phyloP scores from a whole-genome alignment of 2,888 invertebrate species.

The Agrotis segetum region DNA sequence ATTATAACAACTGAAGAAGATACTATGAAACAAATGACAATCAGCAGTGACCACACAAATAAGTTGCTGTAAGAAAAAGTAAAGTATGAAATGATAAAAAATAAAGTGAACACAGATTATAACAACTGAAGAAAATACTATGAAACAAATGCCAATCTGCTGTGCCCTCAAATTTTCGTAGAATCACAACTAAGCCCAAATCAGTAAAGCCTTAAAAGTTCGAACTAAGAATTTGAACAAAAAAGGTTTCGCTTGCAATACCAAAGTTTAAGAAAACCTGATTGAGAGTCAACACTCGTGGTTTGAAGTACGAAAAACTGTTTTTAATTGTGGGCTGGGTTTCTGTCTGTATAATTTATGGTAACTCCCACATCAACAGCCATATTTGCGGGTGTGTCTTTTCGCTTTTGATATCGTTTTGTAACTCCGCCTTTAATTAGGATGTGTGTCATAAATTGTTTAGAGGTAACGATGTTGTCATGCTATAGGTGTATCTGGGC shows the following conservation, averaged over 20 bases:
- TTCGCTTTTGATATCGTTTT: conserved; percentile 32
- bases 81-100: not conserved
- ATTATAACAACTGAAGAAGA: not conserved
- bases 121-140: not conserved
- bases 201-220: conserved; percentile 22
- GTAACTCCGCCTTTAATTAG: conserved; percentile 48
- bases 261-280: conserved; percentile 56
- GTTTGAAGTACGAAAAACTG: conserved; percentile 36
- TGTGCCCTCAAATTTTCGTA: not conserved
- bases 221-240: conserved; percentile 49
- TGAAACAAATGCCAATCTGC: not conserved
- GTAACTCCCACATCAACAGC: conserved; percentile 57
- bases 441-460: conserved; percentile 9
- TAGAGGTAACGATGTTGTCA: not conserved
- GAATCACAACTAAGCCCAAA: conserved; percentile 17
- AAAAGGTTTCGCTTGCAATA: conserved; percentile 41
- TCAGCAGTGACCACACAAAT: not conserved
- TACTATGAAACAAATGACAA: not conserved
- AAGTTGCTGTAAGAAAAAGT: not conserved
- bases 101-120: not conserved
- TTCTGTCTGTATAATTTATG: conserved; percentile 49
- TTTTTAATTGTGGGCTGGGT: conserved; percentile 60
- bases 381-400: conserved; percentile 42
- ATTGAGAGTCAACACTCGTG: conserved; percentile 52
- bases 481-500: no score